These are phyloP conservation scores for Oryzias celebensis DNA, from an alignment of 2,113 vertebrate species.

Conservation along the genomic window DNA sequence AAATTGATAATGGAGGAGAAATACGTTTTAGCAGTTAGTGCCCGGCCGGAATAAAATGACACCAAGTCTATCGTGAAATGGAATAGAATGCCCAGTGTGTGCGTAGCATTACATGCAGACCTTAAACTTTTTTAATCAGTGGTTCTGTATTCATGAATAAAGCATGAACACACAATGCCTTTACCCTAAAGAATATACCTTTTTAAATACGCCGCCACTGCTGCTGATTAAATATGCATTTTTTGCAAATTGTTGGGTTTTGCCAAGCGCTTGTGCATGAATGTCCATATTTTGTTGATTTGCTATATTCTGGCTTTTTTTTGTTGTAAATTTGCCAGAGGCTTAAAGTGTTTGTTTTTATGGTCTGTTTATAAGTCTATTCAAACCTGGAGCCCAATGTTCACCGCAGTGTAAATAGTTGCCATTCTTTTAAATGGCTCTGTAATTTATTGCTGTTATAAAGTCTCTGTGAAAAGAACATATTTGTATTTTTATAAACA, in stretches of 20 bases:
- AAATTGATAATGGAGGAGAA: too few species aligned
- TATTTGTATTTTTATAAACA: constrained; percentile 87
- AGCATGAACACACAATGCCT: constrained; percentile 46
- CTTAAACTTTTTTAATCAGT: constrained; percentile 54
- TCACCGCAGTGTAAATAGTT: constrained; percentile 54
- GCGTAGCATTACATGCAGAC: too few species aligned
- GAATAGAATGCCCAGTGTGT: too few species aligned
- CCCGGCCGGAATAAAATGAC: too few species aligned
- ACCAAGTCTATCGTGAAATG: too few species aligned
- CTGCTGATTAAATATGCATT: constrained; percentile 61
- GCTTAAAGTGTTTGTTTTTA: constrained; percentile 60
- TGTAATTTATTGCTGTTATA: constrained; percentile 73
- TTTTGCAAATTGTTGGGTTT: constrained; percentile 49
- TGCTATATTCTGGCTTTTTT: constrained; percentile 33
- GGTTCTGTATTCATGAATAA: constrained; percentile 32
- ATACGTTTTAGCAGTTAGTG: too few species aligned
- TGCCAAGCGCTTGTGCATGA: constrained; percentile 70
- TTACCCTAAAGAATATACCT: constrained; percentile 22
- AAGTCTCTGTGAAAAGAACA: constrained; percentile 84
- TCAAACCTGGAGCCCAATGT: constrained; percentile 46
- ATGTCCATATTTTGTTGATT: constrained; percentile 61
- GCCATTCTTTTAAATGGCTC: constrained; percentile 73
- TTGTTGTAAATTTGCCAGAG: constrained; percentile 47
- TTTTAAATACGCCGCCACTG: constrained; percentile 40
- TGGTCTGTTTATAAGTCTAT: constrained; percentile 56